These are phyloP conservation scores for Drosophila melanica DNA, from an alignment of 1,140 invertebrate species.

Conservation along the genomic window DNA sequence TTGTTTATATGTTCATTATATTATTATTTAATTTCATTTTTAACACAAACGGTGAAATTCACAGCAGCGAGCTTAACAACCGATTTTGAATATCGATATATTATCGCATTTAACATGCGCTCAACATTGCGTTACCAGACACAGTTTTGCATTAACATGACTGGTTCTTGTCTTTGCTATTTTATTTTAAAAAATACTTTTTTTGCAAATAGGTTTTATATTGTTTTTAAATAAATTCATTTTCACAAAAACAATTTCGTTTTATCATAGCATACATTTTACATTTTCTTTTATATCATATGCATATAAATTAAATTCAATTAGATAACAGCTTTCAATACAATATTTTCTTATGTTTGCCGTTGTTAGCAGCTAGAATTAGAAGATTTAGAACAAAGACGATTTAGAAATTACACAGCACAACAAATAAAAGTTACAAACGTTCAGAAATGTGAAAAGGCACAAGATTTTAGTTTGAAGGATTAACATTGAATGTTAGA, in stretches of 20 bases:
- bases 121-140: not conserved
- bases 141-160: not conserved
- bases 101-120: conserved; percentile 12
- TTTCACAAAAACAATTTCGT: not conserved
- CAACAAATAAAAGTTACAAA: conserved; percentile 41
- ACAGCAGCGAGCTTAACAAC: not conserved
- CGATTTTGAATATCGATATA: not conserved
- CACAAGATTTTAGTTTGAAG: conserved; percentile 50
- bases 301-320: conserved; percentile 71
- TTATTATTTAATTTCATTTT: not conserved
- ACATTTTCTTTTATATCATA: conserved; percentile 36
- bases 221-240: no score
- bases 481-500: conserved; percentile 63
- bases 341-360: conserved; percentile 37
- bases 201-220: not conserved
- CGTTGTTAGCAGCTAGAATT: conserved; percentile 42
- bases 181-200: not conserved
- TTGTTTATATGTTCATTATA: no score
- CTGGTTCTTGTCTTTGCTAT: conserved; percentile 17
- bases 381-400: not conserved
- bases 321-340: conserved; percentile 72
- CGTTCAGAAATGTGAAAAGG: conserved; percentile 32
- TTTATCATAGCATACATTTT: conserved; percentile 10
- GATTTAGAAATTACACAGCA: conserved; percentile 55
- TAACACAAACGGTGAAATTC: no score